phyloP scores from a whole-genome alignment of 2,888 invertebrate genomes.

The Drosophila engyochracea region DNA sequence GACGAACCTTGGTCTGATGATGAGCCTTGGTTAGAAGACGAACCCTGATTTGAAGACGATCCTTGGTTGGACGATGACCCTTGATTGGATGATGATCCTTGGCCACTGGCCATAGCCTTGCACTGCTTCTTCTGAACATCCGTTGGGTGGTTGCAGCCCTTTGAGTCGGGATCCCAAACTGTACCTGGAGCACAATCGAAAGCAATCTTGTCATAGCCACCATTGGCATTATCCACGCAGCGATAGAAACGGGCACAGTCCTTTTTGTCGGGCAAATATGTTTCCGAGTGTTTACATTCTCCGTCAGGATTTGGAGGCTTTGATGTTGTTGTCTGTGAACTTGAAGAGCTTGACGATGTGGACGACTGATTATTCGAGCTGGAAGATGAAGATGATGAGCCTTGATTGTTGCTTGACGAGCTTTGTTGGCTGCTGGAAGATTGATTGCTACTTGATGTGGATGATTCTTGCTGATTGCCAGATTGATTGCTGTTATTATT shows the following conservation, averaged over 20 bases:
- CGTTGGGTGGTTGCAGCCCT: constrained; percentile 83
- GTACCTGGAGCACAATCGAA: constrained; percentile 89
- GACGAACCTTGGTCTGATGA: constrained; percentile 11
- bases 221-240: constrained; percentile 88
- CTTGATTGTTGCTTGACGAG: constrained; percentile 28
- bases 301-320: constrained; percentile 78
- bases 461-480: constrained; percentile 47
- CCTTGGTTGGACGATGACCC: constrained; percentile 6
- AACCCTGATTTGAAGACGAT: constrained; percentile 31
- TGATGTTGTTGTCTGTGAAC: constrained; percentile 26
- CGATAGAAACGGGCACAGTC: constrained; percentile 89
- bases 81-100: constrained; percentile 26
- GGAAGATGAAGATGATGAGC: constrained; percentile 39
- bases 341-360: constrained; percentile 34
- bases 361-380: constrained; percentile 49
- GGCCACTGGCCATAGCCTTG: constrained; percentile 71
- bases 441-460: constrained; percentile 49
- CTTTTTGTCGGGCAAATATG: constrained; percentile 84
- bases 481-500: constrained; percentile 44
- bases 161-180: constrained; percentile 87
- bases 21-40: constrained; percentile 7
- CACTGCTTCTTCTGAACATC: constrained; percentile 82
- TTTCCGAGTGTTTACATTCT: constrained; percentile 85
- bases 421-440: constrained; percentile 29
- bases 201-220: constrained; percentile 87